These are phyloP conservation scores for Spodoptera litura DNA, from an alignment of 1,140 invertebrate genomes.

Conservation along the genomic window DNA sequence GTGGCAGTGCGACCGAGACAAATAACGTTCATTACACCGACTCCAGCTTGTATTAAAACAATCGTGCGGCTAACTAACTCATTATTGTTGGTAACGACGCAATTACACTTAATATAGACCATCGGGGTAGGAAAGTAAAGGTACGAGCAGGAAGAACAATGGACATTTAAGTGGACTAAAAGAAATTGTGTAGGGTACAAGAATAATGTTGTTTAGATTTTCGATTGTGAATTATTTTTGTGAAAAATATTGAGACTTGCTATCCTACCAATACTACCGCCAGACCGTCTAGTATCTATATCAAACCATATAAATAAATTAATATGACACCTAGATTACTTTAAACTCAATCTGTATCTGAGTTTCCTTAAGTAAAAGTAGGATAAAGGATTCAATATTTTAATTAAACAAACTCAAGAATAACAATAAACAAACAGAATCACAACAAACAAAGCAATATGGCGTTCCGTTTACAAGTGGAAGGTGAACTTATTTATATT, in stretches of 20 bases:
- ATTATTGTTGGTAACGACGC: slow-evolving; percentile 57
- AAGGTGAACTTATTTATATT: slow-evolving; percentile 60
- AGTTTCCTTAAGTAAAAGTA: too few species aligned
- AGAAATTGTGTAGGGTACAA: too few species aligned
- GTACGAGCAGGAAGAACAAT: not conserved
- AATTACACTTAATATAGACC: slow-evolving; percentile 53
- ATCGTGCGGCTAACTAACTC: slow-evolving; percentile 58
- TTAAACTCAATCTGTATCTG: too few species aligned
- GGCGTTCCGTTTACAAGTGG: slow-evolving; percentile 47
- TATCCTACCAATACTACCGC: too few species aligned
- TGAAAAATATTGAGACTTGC: too few species aligned
- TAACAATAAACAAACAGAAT: slow-evolving; percentile 5
- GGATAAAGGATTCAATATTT: too few species aligned
- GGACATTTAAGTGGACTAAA: too few species aligned
- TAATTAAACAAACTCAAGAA: not conserved
- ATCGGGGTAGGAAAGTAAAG: not conserved
- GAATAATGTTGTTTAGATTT: too few species aligned
- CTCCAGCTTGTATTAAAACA: slow-evolving; percentile 53
- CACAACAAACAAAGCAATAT: slow-evolving; percentile 47
- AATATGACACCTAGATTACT: too few species aligned
- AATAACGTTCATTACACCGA: slow-evolving; percentile 50
- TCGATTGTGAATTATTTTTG: too few species aligned
- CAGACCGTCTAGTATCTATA: too few species aligned
- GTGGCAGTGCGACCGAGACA: slow-evolving; percentile 29
- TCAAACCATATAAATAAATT: too few species aligned